Evolutionary conservation across 2,797 vertebrate genomes (phyloP).

Genomic region (Phrynocephalus forsythii): DNA sequence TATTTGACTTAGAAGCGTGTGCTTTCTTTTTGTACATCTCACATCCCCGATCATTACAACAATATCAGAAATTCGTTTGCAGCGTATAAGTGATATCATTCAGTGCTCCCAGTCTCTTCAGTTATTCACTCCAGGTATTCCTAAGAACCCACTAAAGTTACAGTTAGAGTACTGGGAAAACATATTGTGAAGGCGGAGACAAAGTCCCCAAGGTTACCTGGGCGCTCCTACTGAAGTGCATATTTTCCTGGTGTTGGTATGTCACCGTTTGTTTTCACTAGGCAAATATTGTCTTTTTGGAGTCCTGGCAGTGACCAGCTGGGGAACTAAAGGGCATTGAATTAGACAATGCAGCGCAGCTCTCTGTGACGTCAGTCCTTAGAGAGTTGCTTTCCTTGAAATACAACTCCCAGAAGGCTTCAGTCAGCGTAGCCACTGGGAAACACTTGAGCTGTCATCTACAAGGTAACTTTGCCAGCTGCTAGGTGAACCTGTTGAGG

Average conservation of each 20-base stretch:
- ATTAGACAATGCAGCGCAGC: not conserved
- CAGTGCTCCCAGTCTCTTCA: not conserved
- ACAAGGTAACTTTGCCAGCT: not conserved
- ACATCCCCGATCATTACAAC: not conserved
- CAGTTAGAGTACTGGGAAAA: slow-evolving; percentile 7
- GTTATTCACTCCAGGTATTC: not conserved
- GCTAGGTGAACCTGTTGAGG: not conserved
- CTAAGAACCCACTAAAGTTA: not conserved
- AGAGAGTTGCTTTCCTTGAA: no score
- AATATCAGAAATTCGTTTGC: not conserved
- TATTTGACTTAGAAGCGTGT: not conserved
- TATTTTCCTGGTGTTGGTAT: not conserved
- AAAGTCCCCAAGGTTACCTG: not conserved
- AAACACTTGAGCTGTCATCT: no score
- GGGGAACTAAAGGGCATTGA: slow-evolving; percentile 11
- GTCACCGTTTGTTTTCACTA: slow-evolving; percentile 47
- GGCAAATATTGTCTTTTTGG: slow-evolving; percentile 37
- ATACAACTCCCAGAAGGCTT: no score
- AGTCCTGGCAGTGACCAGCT: not conserved
- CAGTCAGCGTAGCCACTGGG: no score
- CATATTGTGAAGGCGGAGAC: not conserved
- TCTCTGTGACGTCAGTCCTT: not conserved
- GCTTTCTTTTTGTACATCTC: slow-evolving; percentile 29
- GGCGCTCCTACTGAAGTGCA: not conserved
- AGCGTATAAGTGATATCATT: not conserved